A percentile compares a stretch with the other conserved stretches of the same genome.
These are phyloP conservation scores for Euthynnus affinis DNA, from an alignment of 2,797 vertebrate genomes.

Conservation along the genomic window DNA sequence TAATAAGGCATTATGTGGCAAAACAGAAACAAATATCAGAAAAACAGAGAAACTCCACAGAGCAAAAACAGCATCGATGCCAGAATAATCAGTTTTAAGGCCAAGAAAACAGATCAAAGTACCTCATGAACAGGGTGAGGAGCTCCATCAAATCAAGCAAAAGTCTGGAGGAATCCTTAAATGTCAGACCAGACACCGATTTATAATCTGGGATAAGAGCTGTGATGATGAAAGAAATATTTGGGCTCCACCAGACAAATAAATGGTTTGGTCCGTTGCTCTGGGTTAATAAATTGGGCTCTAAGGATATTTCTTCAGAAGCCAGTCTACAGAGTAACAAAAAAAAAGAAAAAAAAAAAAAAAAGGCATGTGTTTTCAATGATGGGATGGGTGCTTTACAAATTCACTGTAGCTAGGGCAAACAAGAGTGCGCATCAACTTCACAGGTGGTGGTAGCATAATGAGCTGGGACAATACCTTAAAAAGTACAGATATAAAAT, in stretches of 20 bases:
- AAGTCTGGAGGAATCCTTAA: slow-evolving; percentile 24
- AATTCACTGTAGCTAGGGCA: slow-evolving; percentile 10
- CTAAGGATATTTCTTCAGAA: slow-evolving; percentile 24
- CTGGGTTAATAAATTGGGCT: slow-evolving; percentile 26
- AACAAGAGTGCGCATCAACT: slow-evolving; percentile 40
- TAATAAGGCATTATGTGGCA: slow-evolving; percentile 85
- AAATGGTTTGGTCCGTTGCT: slow-evolving; percentile 29
- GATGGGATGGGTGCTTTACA: slow-evolving; percentile 21
- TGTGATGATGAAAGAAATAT: not conserved
- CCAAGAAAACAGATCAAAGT: slow-evolving; percentile 64
- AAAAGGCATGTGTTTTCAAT: slow-evolving; percentile 1
- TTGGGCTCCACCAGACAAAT: slow-evolving; percentile 23
- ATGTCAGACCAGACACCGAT: slow-evolving; percentile 14
- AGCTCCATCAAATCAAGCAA: slow-evolving; percentile 18
- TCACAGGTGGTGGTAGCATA: slow-evolving; percentile 61
- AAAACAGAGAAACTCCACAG: slow-evolving; percentile 44
- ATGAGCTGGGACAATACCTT: slow-evolving; percentile 53
- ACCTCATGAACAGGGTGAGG: not conserved
- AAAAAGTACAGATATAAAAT: slow-evolving; percentile 77
- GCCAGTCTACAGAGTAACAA: slow-evolving; percentile 24
- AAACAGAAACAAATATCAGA: slow-evolving; percentile 55
- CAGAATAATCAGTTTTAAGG: slow-evolving; percentile 70
- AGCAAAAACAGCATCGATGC: slow-evolving; percentile 55
- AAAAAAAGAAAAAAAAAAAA: too few species aligned
- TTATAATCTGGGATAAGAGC: not conserved